Conservation (phyloP, 2,888 invertebrate species). For the Drosophila meridionalis region DNA sequence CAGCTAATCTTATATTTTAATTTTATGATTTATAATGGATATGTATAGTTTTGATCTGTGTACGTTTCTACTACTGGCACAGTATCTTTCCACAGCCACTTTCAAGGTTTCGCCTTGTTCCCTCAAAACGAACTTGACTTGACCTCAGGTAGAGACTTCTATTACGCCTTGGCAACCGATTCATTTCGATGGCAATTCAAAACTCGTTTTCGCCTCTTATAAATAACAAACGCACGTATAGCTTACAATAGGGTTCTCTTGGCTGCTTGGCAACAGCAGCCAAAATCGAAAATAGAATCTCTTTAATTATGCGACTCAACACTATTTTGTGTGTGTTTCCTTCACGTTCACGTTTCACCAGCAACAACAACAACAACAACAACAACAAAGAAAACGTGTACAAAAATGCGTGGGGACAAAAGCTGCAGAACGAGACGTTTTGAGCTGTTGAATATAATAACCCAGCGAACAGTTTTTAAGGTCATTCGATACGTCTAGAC, state of each 20-base stretch:
- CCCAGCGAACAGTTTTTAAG: conserved; percentile 28
- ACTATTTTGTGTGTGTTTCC: conserved; percentile 11
- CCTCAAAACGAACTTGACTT: conserved; percentile 55
- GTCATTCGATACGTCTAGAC: neutral
- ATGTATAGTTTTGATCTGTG: no score
- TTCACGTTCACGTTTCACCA: conserved; percentile 44
- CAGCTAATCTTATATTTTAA: neutral
- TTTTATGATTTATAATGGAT: neutral
- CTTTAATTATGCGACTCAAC: conserved; percentile 37
- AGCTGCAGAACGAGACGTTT: neutral
- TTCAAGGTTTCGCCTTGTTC: conserved; percentile 41
- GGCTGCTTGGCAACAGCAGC: conserved; percentile 57
- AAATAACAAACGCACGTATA: conserved; percentile 29
- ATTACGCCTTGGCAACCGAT: conserved; percentile 59
- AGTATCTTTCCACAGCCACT: conserved; percentile 37
- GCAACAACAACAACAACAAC: conserved; percentile 26
- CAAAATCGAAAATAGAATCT: conserved; percentile 26
- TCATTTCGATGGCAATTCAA: conserved; percentile 37
- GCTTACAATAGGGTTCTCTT: conserved; percentile 28
- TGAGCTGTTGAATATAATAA: conserved; percentile 5
- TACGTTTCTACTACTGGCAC: neutral
- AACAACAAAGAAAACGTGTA: conserved; percentile 24
- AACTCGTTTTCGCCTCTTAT: conserved; percentile 65
- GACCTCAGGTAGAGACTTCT: conserved; percentile 69
- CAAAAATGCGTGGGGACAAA: conserved; percentile 23